Percentiles rank a stretch among this genome's conserved stretches.
Conservation (phyloP, 2,113 vertebrate species). For the Paradisaea rubra region DNA sequence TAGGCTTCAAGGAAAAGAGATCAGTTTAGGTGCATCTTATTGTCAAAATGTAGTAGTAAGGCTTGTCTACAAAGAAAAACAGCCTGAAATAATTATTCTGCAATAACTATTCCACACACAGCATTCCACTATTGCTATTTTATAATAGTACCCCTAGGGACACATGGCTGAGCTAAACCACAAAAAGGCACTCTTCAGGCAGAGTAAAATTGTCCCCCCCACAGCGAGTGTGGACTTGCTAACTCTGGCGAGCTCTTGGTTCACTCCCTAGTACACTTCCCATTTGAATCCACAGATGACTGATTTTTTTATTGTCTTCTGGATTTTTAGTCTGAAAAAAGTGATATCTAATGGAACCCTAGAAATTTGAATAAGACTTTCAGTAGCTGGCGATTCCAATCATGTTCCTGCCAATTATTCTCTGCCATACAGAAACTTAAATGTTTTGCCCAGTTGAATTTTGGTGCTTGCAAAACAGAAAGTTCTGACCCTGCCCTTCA, state of each 20-base stretch:
- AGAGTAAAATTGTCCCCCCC: conserved; percentile 51
- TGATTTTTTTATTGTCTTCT: neutral
- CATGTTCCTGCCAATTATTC: neutral
- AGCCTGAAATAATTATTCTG: conserved; percentile 52
- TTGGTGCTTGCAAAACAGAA: neutral
- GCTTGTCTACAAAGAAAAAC: neutral
- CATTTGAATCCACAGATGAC: conserved; percentile 13
- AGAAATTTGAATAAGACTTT: neutral
- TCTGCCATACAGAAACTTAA: neutral
- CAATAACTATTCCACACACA: conserved; percentile 52
- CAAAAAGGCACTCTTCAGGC: conserved; percentile 57
- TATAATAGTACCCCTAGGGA: conserved; percentile 58
- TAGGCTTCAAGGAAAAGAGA: neutral
- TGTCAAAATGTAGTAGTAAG: neutral
- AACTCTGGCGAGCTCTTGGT: conserved; percentile 47
- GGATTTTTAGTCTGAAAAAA: conserved; percentile 14
- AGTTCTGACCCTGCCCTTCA: neutral
- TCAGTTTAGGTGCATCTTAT: neutral
- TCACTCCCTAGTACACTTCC: conserved; percentile 27
- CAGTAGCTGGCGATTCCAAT: neutral
- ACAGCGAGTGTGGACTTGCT: conserved; percentile 59
- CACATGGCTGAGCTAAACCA: conserved; percentile 52
- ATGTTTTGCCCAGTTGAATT: neutral
- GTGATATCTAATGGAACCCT: neutral
- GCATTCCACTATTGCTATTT: conserved; percentile 53